These are phyloP conservation scores for Schizaphis graminum DNA, from an alignment of 2,888 invertebrate genomes.

Conservation along the genomic window DNA sequence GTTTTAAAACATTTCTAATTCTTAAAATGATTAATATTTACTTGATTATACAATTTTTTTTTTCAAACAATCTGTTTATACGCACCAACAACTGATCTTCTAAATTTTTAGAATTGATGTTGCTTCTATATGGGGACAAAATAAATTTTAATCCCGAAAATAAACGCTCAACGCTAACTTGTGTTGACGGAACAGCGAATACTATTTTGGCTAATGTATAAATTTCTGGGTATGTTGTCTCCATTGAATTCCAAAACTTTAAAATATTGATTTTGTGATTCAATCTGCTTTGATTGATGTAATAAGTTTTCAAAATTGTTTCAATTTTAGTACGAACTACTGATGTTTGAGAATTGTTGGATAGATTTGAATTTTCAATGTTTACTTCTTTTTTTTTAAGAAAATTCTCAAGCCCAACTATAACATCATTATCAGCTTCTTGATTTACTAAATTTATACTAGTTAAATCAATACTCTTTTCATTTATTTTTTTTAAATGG, in stretches of 20 bases:
- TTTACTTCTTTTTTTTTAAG: background rate
- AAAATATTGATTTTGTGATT: background rate
- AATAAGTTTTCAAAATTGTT: background rate
- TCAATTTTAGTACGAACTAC: background rate
- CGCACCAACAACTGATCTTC: background rate
- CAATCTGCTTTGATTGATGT: background rate
- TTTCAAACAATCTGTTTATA: background rate
- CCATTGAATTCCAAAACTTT: conserved; percentile 15
- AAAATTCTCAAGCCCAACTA: background rate
- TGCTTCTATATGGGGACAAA: background rate
- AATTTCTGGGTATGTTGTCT: background rate
- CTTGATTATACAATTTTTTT: background rate
- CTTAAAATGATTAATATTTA: no score
- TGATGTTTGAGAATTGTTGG: no score
- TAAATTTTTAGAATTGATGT: background rate
- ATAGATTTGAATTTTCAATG: background rate
- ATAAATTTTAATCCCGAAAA: background rate
- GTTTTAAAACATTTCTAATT: no score
- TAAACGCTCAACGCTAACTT: background rate
- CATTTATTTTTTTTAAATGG: background rate
- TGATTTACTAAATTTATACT: background rate
- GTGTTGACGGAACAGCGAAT: background rate
- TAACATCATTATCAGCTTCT: background rate
- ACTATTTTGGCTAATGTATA: background rate
- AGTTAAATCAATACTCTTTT: background rate